phyloP scores from a whole-genome alignment of 2,797 vertebrate species.

The Malurus leucopterus region DNA sequence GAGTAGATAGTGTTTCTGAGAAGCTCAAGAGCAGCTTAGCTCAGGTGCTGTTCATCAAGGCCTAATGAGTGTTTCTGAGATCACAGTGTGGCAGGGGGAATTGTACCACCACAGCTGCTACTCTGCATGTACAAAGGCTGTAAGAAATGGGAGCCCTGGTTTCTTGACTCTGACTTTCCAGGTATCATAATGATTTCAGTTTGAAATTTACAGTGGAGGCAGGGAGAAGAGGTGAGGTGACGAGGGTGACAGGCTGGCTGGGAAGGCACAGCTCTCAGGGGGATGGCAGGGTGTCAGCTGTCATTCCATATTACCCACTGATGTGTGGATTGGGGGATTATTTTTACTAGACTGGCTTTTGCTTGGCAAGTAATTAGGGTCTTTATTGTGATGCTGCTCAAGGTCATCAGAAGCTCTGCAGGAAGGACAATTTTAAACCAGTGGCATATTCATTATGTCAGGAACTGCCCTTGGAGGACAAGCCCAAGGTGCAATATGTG shows the following conservation, averaged over 20 bases:
- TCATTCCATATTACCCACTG: rapidly evolving
- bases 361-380: background rate
- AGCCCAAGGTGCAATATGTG: background rate
- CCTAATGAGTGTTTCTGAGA: background rate
- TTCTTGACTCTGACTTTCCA: background rate
- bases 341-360: background rate
- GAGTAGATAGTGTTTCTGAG: background rate
- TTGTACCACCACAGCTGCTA: background rate
- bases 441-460: rapidly evolving
- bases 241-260: background rate
- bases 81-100: rapidly evolving
- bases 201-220: rapidly evolving
- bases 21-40: background rate
- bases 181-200: background rate
- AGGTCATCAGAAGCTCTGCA: background rate
- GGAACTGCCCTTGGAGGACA: rapidly evolving
- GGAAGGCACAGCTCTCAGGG: background rate
- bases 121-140: background rate
- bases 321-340: background rate
- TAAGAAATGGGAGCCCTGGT: background rate
- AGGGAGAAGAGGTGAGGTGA: background rate
- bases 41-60: background rate
- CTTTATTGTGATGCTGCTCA: background rate
- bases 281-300: background rate
- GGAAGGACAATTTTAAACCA: background rate